Conservation (phyloP, 1,140 invertebrate species). For the Cotesia chilonis region DNA sequence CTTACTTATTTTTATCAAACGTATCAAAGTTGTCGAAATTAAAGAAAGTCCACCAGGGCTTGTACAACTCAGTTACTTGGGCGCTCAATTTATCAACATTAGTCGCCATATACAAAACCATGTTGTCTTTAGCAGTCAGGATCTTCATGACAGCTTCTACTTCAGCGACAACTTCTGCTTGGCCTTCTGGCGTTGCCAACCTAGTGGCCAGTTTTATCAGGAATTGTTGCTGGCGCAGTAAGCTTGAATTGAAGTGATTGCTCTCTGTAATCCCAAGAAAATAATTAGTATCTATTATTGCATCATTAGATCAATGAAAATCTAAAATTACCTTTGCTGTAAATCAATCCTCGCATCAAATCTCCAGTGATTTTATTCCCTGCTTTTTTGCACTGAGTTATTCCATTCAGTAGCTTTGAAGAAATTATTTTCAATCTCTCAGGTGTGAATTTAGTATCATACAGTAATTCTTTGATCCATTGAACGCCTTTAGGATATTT, state of each 20-base stretch:
- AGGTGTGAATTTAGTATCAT: slow-evolving; percentile 73
- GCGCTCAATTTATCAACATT: slow-evolving; percentile 71
- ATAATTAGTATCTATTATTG: slow-evolving; percentile 4
- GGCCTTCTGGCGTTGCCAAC: slow-evolving; percentile 67
- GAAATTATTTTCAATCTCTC: slow-evolving; percentile 80
- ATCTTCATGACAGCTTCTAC: slow-evolving; percentile 71
- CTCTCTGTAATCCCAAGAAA: slow-evolving; percentile 69
- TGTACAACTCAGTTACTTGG: slow-evolving; percentile 62
- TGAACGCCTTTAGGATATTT: slow-evolving; percentile 80
- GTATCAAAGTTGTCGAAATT: slow-evolving; percentile 36
- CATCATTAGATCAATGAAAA: slow-evolving; percentile 11
- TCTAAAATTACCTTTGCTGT: slow-evolving; percentile 67
- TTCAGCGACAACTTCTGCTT: slow-evolving; percentile 68
- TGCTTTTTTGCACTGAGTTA: slow-evolving; percentile 74
- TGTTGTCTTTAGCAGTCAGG: slow-evolving; percentile 70
- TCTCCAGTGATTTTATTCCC: slow-evolving; percentile 70
- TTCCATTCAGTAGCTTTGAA: slow-evolving; percentile 80
- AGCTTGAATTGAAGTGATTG: slow-evolving; percentile 75
- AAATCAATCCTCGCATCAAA: slow-evolving; percentile 72
- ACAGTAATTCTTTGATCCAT: slow-evolving; percentile 81
- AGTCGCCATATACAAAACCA: slow-evolving; percentile 77
- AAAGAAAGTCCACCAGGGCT: slow-evolving; percentile 66
- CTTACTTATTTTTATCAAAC: slow-evolving; percentile 55
- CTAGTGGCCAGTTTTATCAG: slow-evolving; percentile 72
- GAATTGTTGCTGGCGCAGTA: slow-evolving; percentile 82